Percentiles rank a stretch among this genome's conserved stretches.
Conservation (phyloP, 2,797 vertebrate genomes). For the Gambelia wislizenii region DNA sequence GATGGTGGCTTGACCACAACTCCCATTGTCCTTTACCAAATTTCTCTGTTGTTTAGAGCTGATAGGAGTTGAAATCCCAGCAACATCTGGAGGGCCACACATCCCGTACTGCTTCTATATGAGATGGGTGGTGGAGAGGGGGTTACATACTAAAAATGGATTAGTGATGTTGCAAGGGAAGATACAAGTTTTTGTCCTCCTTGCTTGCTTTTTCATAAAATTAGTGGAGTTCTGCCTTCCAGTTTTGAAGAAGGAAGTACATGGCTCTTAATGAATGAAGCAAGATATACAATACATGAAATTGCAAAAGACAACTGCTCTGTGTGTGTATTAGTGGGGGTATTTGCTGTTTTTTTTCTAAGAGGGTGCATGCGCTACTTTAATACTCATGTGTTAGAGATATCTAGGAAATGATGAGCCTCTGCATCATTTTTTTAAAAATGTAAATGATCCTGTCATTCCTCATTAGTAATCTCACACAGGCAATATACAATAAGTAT, state of each 20-base stretch:
- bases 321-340: not conserved
- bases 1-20: not conserved
- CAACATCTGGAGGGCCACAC: no score
- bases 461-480: not conserved
- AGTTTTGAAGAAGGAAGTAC: not conserved
- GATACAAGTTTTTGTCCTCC: no score
- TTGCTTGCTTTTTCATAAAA: not conserved
- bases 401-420: not conserved
- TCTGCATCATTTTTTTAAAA: not conserved
- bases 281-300: not conserved
- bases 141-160: not conserved
- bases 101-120: no score
- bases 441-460: conserved; percentile 3
- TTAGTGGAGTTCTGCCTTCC: not conserved
- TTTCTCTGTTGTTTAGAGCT: no score
- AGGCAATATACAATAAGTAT: not conserved
- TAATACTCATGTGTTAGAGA: not conserved
- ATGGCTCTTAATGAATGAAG: not conserved
- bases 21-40: not conserved
- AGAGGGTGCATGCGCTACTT: not conserved
- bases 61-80: no score
- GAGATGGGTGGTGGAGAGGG: no score
- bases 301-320: not conserved
- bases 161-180: not conserved
- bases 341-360: not conserved